Evolutionary conservation across 2,797 vertebrate species (phyloP).

Genomic region (Strix occidentalis): DNA sequence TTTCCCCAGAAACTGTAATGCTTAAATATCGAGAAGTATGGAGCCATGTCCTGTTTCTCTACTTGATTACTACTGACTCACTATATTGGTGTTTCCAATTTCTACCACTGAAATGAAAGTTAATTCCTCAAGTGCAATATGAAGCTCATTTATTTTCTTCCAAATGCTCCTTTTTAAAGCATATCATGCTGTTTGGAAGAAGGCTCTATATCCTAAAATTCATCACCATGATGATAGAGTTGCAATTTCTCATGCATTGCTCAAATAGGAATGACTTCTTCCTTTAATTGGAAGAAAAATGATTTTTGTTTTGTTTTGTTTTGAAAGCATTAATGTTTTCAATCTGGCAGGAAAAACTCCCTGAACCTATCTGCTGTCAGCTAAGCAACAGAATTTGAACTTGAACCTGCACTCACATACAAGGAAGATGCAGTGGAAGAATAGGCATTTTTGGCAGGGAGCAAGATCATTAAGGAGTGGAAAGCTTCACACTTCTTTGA

Average conservation of each 20-base stretch:
- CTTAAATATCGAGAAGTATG: background rate
- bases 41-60: background rate
- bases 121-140: constrained; percentile 21
- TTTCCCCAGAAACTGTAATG: background rate
- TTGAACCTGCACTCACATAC: background rate
- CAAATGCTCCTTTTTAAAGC: constrained; percentile 21
- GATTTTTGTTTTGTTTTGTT: constrained; percentile 26
- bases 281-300: constrained; percentile 34
- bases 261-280: background rate
- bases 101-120: background rate
- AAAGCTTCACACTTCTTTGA: background rate
- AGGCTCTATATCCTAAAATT: background rate
- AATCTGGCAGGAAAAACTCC: background rate
- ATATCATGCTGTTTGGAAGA: background rate
- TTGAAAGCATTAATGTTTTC: constrained; percentile 4
- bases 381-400: constrained; percentile 25
- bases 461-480: background rate
- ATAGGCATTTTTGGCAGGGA: background rate
- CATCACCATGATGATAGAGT: background rate
- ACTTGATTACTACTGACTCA: background rate
- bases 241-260: constrained; percentile 3
- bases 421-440: background rate
- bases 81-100: background rate
- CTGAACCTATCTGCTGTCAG: constrained; percentile 37
- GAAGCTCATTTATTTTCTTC: constrained; percentile 28